Conservation (phyloP, 2,113 vertebrate genomes). For the Baryphthengus martii region DNA sequence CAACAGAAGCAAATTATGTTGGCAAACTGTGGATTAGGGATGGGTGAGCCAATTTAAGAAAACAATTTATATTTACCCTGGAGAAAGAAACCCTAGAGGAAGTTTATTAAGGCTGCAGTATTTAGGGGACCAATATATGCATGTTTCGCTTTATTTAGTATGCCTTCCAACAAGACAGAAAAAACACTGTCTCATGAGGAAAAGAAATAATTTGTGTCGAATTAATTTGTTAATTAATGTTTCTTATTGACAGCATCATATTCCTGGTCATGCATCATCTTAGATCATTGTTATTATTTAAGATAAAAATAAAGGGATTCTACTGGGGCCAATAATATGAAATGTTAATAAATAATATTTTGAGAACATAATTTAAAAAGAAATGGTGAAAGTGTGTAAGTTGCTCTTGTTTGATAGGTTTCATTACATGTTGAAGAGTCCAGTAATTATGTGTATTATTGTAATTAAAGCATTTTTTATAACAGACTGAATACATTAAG, state of each 20-base stretch:
- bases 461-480: neutral
- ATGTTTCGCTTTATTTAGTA: constrained; percentile 8
- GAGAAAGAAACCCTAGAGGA: constrained; percentile 31
- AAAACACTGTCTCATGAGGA: neutral
- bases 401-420: neutral
- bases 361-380: neutral
- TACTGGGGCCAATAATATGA: neutral
- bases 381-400: neutral
- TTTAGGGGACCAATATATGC: neutral
- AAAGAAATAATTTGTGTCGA: constrained; percentile 16
- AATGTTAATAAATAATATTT: neutral
- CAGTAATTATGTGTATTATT: neutral
- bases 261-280: constrained; percentile 9
- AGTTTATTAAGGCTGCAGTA: constrained; percentile 28
- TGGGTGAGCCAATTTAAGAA: constrained; percentile 36
- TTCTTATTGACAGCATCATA: constrained; percentile 22
- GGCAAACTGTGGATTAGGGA: constrained; percentile 19
- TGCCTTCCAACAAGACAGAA: neutral
- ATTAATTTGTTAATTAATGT: constrained; percentile 57
- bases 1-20: constrained; percentile 17
- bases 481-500: neutral
- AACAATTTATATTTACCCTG: constrained; percentile 38
- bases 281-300: neutral
- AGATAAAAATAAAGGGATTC: neutral
- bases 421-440: fast-evolving